Percentiles rank a stretch among this genome's conserved stretches.
phyloP scores from a whole-genome alignment of 2,888 invertebrate genomes.

The Cataglyphis cursor region DNA sequence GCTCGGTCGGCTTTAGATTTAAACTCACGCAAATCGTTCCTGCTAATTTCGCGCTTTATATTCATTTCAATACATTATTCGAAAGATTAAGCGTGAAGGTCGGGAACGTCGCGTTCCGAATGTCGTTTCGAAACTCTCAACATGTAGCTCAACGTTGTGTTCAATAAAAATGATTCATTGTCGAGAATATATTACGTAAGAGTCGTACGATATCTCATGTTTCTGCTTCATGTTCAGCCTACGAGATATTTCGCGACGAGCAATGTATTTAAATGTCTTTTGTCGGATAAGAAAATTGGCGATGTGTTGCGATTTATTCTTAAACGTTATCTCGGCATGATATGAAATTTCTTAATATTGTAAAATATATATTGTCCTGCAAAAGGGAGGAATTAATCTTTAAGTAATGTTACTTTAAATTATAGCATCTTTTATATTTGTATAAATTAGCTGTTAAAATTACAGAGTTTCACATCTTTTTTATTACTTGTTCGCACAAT shows the following conservation, averaged over 20 bases:
- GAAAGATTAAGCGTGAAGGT: constrained; percentile 16
- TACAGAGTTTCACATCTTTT: not conserved
- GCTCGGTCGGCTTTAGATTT: not conserved
- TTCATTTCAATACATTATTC: constrained; percentile 5
- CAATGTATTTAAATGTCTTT: constrained; percentile 26
- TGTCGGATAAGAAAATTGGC: constrained; percentile 15
- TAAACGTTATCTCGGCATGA: not conserved
- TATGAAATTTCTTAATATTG: not conserved
- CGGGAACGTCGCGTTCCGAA: constrained; percentile 1
- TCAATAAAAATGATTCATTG: constrained; percentile 49
- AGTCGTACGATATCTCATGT: constrained; percentile 37
- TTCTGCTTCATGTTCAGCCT: constrained; percentile 26
- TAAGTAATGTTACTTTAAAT: not conserved
- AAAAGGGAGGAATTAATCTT: not conserved
- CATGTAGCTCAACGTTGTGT: not conserved
- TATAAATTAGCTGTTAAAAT: not conserved
- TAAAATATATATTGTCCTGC: not conserved
- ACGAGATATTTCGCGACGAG: constrained; percentile 40
- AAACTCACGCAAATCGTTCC: not conserved
- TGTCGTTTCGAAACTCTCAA: constrained; percentile 10
- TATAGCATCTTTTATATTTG: not conserved
- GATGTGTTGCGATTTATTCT: not conserved
- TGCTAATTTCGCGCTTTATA: constrained; percentile 4
- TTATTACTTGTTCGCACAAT: not conserved
- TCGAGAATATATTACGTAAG: constrained; percentile 26